Evolutionary conservation across 2,797 vertebrate genomes (phyloP), one percentile per base, ranked within the genome.

Genomic region (Sebastes iracundus): DNA sequence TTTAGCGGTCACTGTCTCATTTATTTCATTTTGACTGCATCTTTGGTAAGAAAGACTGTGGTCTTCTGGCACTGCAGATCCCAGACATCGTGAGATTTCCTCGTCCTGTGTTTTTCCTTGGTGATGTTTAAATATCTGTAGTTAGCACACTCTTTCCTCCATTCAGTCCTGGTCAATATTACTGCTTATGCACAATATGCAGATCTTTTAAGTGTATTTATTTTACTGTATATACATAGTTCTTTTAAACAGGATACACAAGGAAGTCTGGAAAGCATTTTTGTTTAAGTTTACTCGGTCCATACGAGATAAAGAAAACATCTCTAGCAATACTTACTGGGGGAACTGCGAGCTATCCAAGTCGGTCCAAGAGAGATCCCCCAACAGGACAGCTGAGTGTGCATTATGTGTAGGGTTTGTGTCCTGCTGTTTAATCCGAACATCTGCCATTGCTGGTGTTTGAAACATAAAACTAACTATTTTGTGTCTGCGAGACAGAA

Each of bases 21-120:
- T 76, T 58, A 10, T 71, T 30, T 72, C 18, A 68, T 72, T 82
- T 58, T 35, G 23, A 46, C 35, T 28, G 35, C 28, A 73, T 49
- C 18, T 68, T 63, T 35, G 2, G 27, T 13, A 2, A 13, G n/a
- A 35, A 33, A 28, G 6, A 12, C 4, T 16, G 13, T 14, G 5
- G 14, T 42, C 38, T 42, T 42, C 38, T 20, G 11, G 10, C 32
- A 10, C 32, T 25, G 16, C 16, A 33, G n/a, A 33, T 23, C 12
- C 11, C 20, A 66, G 63, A 14, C 2, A 49, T 2, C 4, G n/a
- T 23, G 60, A 63, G 6, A 53, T 49, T 49, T 20, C 25, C 18
- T 27, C 14, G 18, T 28, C 23, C 8, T 42, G 14, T 42, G 14
- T 33, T 62, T 33, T n/a, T n/a, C 20, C 9, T 18, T 59, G 11